These are phyloP conservation scores for Hofmannophila pseudospretella DNA, from an alignment of 2,888 invertebrate species.

Conservation along the genomic window DNA sequence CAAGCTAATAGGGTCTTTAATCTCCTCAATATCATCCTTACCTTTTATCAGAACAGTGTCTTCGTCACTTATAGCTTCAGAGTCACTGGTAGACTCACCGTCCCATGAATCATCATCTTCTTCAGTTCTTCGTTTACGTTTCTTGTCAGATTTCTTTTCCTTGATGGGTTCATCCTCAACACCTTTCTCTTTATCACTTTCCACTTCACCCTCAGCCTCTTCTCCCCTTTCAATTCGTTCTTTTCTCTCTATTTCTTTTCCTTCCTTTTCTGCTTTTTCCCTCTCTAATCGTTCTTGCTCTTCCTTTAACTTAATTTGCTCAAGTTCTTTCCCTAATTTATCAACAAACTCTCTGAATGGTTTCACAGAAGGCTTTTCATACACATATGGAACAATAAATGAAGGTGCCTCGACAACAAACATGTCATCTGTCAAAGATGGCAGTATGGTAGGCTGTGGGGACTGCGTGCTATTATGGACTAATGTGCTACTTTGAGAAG, in stretches of 20 bases:
- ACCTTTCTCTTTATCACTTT: conserved; percentile 33
- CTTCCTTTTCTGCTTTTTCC: conserved; percentile 51
- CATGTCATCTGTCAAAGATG: conserved; percentile 93
- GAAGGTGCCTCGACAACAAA: conserved; percentile 95
- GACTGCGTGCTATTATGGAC: conserved; percentile 23
- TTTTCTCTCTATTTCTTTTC: conserved; percentile 64
- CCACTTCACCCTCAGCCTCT: conserved; percentile 34
- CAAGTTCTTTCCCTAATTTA: conserved; percentile 81
- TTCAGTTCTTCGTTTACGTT: conserved; percentile 50
- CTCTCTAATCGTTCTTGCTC: conserved; percentile 52
- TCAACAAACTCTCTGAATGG: conserved; percentile 86
- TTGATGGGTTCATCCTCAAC: conserved; percentile 21
- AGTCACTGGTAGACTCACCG: conserved; percentile 72
- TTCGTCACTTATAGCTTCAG: conserved; percentile 65
- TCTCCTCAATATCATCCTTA: conserved; percentile 73
- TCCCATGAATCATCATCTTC: conserved; percentile 81
- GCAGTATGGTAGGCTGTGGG: conserved; percentile 78
- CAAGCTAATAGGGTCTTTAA: conserved; percentile 64
- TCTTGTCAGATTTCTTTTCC: conserved; percentile 53
- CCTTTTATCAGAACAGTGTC: conserved; percentile 76
- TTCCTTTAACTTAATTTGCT: conserved; percentile 61
- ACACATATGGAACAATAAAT: conserved; percentile 95
- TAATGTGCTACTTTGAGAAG: conserved; percentile 12
- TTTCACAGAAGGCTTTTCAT: conserved; percentile 92
- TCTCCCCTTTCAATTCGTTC: conserved; percentile 50